Evolutionary conservation across 2,797 vertebrate genomes (phyloP).

Genomic region (Scyliorhinus canicula): DNA sequence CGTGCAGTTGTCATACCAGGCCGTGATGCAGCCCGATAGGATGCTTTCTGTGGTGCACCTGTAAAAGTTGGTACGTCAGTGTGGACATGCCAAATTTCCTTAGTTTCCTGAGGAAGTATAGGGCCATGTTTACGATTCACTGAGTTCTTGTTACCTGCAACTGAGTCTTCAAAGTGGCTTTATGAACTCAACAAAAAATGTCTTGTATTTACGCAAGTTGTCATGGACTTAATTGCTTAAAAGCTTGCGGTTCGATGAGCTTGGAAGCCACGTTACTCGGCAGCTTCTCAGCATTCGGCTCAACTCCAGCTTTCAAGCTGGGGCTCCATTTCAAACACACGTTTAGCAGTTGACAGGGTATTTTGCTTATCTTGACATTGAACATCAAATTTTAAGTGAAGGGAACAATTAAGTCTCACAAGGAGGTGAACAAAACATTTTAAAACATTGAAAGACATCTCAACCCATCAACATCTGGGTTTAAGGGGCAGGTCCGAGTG

Average conservation of each 20-base stretch:
- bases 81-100: too few relatives aligned
- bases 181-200: background rate
- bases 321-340: background rate
- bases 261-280: background rate
- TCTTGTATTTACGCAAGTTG: background rate
- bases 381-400: background rate
- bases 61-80: too few relatives aligned
- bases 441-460: background rate
- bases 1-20: too few relatives aligned
- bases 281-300: background rate
- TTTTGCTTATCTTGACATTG: background rate
- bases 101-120: too few relatives aligned
- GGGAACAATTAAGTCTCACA: background rate
- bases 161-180: background rate
- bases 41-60: too few relatives aligned
- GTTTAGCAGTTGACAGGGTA: background rate
- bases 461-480: background rate
- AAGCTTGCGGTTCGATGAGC: background rate
- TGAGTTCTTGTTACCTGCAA: background rate
- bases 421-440: background rate
- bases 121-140: background rate
- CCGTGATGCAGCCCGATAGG: too few relatives aligned
- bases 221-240: background rate
- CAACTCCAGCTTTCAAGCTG: background rate
- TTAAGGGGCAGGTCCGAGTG: background rate